phyloP scores from a whole-genome alignment of 1,140 invertebrate genomes.

The Diploscapter pachys region DNA sequence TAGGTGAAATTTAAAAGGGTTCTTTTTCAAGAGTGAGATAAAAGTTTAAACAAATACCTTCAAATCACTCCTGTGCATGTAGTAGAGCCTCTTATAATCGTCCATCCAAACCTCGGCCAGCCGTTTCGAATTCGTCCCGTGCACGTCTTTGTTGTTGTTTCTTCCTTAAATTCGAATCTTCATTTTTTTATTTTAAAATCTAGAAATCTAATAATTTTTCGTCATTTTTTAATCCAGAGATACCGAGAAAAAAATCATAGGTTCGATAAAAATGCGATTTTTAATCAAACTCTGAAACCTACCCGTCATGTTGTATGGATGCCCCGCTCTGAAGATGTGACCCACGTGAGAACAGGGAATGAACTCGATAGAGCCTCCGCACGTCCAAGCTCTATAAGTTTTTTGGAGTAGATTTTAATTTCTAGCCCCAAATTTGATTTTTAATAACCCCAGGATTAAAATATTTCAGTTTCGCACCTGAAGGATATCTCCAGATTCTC shows the following conservation, averaged over 20 bases:
- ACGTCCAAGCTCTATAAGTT: constrained; percentile 84
- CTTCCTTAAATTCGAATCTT: constrained; percentile 62
- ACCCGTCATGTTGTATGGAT: constrained; percentile 85
- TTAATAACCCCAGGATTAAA: background rate
- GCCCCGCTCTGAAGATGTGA: constrained; percentile 89
- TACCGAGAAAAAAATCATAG: background rate
- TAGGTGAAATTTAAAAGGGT: too few relatives aligned
- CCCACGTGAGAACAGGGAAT: constrained; percentile 93
- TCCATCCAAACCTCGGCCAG: constrained; percentile 96
- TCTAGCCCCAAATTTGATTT: background rate
- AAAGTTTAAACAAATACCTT: constrained; percentile 56
- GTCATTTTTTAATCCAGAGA: constrained; percentile 2
- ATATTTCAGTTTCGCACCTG: constrained; percentile 66
- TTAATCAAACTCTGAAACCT: background rate
- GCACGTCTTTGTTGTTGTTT: constrained; percentile 72
- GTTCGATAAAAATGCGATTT: background rate
- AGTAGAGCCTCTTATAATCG: constrained; percentile 81
- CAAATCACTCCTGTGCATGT: constrained; percentile 74
- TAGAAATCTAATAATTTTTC: background rate
- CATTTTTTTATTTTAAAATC: background rate
- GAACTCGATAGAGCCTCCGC: constrained; percentile 88
- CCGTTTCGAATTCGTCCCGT: constrained; percentile 85
- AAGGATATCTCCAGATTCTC: constrained; percentile 97
- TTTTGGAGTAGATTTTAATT: background rate
- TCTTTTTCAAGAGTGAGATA: background rate